Conservation (phyloP, 2,888 invertebrate species). For the Meteorus cinctellus region DNA sequence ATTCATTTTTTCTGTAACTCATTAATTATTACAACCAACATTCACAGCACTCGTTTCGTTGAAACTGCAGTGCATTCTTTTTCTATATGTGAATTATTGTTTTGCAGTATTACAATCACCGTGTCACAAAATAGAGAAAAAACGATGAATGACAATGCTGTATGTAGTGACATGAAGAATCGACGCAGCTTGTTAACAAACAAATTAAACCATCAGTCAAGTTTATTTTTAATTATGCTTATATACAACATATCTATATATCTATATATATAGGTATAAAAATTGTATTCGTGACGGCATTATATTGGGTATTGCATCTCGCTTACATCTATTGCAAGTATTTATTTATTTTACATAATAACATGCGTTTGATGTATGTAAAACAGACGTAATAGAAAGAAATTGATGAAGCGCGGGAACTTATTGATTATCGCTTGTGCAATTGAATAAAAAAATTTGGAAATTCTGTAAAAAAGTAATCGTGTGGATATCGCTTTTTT, state of each 20-base stretch:
- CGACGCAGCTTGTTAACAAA: conserved; percentile 39
- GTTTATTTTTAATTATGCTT: conserved; percentile 35
- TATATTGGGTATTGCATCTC: too few relatives aligned
- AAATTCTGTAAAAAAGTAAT: too few relatives aligned
- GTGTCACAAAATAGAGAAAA: conserved; percentile 21
- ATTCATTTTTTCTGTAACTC: background rate
- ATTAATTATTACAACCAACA: conserved; percentile 23
- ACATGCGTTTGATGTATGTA: background rate
- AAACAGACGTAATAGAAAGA: background rate
- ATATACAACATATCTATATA: background rate
- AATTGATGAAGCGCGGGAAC: background rate
- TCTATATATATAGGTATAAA: background rate
- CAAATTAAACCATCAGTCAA: conserved; percentile 40
- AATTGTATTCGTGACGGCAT: background rate
- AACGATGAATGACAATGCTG: background rate
- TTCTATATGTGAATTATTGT: conserved; percentile 38
- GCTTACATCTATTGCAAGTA: background rate
- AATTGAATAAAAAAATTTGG: too few relatives aligned
- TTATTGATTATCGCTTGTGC: too few relatives aligned
- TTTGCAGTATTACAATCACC: conserved; percentile 37
- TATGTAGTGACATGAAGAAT: conserved; percentile 16
- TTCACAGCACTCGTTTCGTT: background rate
- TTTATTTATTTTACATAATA: background rate
- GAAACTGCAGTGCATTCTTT: background rate
- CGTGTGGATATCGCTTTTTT: background rate